phyloP scores from a whole-genome alignment of 2,888 invertebrate species.

The Cheilosia vulpina region DNA sequence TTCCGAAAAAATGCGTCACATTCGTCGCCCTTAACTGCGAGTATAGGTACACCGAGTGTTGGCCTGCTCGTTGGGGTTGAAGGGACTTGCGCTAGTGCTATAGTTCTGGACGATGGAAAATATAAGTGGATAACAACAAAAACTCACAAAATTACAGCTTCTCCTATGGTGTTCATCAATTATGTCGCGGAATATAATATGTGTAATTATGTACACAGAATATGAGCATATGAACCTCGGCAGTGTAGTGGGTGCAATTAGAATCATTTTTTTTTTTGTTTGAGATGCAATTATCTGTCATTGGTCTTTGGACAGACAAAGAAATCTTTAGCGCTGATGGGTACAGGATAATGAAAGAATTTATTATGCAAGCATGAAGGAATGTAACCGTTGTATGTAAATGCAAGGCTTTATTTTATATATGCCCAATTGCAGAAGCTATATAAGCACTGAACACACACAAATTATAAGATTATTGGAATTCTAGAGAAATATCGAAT shows the following conservation, averaged over 20 bases:
- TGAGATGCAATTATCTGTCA: constrained; percentile 39
- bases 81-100: constrained; percentile 44
- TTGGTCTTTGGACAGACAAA: constrained; percentile 23
- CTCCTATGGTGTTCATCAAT: constrained; percentile 59
- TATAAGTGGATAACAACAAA: constrained; percentile 39
- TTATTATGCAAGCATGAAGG: not conserved
- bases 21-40: constrained; percentile 58
- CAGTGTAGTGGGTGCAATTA: constrained; percentile 27
- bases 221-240: constrained; percentile 26
- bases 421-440: too few species aligned
- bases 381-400: not conserved
- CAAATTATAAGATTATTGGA: too few species aligned
- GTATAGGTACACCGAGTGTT: not conserved
- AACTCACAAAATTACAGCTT: constrained; percentile 54
- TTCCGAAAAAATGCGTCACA: constrained; percentile 65
- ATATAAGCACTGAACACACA: too few species aligned
- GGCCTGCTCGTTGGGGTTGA: constrained; percentile 49
- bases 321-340: constrained; percentile 23
- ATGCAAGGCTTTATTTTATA: too few species aligned
- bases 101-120: constrained; percentile 8
- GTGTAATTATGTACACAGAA: constrained; percentile 60
- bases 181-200: constrained; percentile 72
- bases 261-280: constrained; percentile 11
- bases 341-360: not conserved
- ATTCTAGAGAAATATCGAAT: too few species aligned